Percentiles rank a stretch among this genome's conserved stretches.
Conservation (phyloP, 2,797 vertebrate genomes). For the Periparus ater region DNA sequence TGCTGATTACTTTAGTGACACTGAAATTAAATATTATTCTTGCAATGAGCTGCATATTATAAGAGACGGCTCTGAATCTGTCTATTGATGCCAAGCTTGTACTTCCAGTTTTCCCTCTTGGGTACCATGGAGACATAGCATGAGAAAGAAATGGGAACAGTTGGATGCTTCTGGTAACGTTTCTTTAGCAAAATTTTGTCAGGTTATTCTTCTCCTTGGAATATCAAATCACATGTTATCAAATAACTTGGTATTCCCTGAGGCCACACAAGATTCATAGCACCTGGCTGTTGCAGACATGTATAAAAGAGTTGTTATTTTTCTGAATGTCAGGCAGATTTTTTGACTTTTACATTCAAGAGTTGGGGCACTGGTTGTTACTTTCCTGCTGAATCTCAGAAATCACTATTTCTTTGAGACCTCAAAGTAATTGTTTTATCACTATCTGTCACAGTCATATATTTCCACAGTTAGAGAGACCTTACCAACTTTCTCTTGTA, state of each 20-base stretch:
- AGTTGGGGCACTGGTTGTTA: not conserved
- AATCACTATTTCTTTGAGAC: not conserved
- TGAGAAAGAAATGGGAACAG: not conserved
- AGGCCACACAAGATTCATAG: not conserved
- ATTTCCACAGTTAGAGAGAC: not conserved
- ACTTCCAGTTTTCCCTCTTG: not conserved
- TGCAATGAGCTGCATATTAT: not conserved
- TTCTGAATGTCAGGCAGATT: not conserved
- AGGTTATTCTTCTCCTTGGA: slow-evolving; percentile 49
- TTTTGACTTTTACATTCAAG: not conserved
- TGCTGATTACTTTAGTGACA: not conserved
- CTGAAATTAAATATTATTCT: not conserved
- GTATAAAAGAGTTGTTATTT: not conserved
- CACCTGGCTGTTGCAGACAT: not conserved
- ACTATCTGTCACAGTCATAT: not conserved
- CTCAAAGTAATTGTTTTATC: not conserved
- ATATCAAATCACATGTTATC: slow-evolving; percentile 29
- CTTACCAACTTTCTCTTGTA: not conserved
- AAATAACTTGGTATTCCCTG: not conserved
- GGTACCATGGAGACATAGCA: not conserved
- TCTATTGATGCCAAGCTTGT: not conserved
- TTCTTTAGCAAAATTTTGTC: slow-evolving; percentile 33
- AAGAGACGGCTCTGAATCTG: not conserved
- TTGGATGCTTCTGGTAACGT: slow-evolving; percentile 6
- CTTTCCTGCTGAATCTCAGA: not conserved